Percentiles rank a stretch among this genome's conserved stretches.
Conservation (phyloP, 2,888 invertebrate species). For the Drosophila rubida region DNA sequence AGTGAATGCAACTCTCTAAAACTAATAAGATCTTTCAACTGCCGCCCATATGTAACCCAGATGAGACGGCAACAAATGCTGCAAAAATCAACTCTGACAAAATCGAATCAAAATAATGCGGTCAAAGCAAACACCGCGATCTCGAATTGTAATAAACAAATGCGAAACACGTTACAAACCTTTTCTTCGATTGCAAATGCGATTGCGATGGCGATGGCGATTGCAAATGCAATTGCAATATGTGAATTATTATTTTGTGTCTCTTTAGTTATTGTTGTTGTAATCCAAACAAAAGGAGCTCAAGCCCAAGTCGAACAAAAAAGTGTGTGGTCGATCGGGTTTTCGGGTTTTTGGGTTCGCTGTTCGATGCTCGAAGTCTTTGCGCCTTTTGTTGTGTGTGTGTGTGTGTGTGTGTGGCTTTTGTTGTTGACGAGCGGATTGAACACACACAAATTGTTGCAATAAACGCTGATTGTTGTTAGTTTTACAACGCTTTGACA, state of each 20-base stretch:
- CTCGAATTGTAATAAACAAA: slow-evolving; percentile 32
- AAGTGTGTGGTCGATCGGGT: background rate
- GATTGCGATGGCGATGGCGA: slow-evolving; percentile 9
- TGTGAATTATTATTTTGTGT: slow-evolving; percentile 47
- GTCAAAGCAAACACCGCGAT: slow-evolving; percentile 35
- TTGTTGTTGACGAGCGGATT: slow-evolving; percentile 58
- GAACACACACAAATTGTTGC: slow-evolving; percentile 70
- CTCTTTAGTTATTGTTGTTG: slow-evolving; percentile 21
- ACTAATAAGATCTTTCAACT: background rate
- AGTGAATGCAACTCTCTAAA: background rate
- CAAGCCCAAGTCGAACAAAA: slow-evolving; percentile 22
- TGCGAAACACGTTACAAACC: slow-evolving; percentile 36
- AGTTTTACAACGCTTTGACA: slow-evolving; percentile 71
- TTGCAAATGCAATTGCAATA: slow-evolving; percentile 53
- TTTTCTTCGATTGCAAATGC: slow-evolving; percentile 29
- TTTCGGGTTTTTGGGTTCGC: slow-evolving; percentile 19
- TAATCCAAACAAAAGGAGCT: slow-evolving; percentile 68
- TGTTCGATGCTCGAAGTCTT: slow-evolving; percentile 5
- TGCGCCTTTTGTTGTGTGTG: slow-evolving; percentile 10
- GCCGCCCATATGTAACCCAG: background rate
- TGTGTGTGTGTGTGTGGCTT: slow-evolving; percentile 27
- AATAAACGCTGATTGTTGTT: slow-evolving; percentile 75
- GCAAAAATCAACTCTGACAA: slow-evolving; percentile 19
- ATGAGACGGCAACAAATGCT: slow-evolving; percentile 1
- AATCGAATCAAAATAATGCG: slow-evolving; percentile 45